Evolutionary conservation across 1,140 invertebrate species (phyloP), one percentile per base, ranked within the genome.

Genomic region (Zaprionus gabonicus): DNA sequence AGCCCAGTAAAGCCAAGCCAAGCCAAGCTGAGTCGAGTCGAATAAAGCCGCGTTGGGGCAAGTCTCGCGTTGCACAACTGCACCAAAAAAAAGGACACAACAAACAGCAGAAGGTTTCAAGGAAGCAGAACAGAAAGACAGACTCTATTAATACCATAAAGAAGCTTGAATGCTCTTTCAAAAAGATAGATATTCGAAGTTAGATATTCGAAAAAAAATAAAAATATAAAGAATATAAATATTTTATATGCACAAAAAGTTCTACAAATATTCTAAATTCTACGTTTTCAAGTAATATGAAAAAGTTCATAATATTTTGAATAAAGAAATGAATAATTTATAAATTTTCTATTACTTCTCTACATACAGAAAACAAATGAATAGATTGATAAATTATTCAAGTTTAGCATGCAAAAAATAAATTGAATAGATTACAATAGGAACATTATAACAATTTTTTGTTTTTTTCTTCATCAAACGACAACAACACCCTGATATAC

Each of bases 1-100:
- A 15, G 13, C 13, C 12, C 13, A 38, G 36, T 15, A 13, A 15
- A 38, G 57, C 38, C 28, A 56, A 34, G 46, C n/a, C 17, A 49
- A 49, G 17, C 51, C 28, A 56, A 34, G 44, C 7, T 2, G 17
- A 49, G n/a, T 2, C 17, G 15, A 49, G n/a, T 1, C 20, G 17
- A 20, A 20, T 23, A 10, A 20, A 56, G 65, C 41, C n/a, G 59
- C 46, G 55, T 1, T 3, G 20, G 4, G 10, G 15, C 20, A 9
- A 10, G 46, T 12, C 46, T 25, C 46, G 59, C 59, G 23, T 56
- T 56, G 53, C 20, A 55, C 51, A 25, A 25, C 51, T 55, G 59
- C n/a, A 64, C 55, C n/a, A 64, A 41, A 59, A 68, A 65, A 78
- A 85, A 65, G 53, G 78, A 65, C 84, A 71, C 38, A 73, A 73